Conservation (phyloP, 2,113 vertebrate genomes). For the Sturnira hondurensis region DNA sequence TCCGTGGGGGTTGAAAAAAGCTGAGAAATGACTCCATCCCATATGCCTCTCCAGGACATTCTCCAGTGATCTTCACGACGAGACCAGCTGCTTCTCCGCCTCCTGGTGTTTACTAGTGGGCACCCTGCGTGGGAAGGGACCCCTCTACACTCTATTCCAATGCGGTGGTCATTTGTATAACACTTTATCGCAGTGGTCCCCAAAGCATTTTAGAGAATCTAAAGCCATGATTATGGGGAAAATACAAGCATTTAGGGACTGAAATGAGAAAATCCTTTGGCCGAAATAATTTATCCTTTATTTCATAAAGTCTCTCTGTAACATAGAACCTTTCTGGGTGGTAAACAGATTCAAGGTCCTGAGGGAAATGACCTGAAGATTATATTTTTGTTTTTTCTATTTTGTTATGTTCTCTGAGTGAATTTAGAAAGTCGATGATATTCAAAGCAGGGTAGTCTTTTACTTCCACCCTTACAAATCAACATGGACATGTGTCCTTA, state of each 20-base stretch:
- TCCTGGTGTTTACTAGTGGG: not conserved
- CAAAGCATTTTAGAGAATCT: not conserved
- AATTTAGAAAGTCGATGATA: not conserved
- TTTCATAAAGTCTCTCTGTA: conserved; percentile 14
- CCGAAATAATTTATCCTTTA: conserved; percentile 19
- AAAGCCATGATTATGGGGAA: not conserved
- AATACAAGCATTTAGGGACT: not conserved
- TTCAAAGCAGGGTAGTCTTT: not conserved
- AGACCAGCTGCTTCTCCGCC: not conserved
- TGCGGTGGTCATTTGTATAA: not conserved
- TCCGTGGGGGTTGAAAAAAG: not conserved
- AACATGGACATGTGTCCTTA: not conserved
- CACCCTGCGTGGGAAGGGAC: not conserved
- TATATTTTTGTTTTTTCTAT: conserved; percentile 6
- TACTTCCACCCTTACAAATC: not conserved
- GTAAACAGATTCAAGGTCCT: not conserved
- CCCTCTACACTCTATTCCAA: not conserved
- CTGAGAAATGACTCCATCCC: not conserved
- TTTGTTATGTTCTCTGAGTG: not conserved
- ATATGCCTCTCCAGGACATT: not conserved
- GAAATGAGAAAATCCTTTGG: conserved; percentile 32
- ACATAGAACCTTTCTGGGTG: not conserved
- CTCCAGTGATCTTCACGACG: not conserved
- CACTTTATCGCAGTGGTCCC: not conserved
- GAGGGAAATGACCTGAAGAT: not conserved